Conservation (phyloP, 2,113 vertebrate species). For the Geococcyx californianus region DNA sequence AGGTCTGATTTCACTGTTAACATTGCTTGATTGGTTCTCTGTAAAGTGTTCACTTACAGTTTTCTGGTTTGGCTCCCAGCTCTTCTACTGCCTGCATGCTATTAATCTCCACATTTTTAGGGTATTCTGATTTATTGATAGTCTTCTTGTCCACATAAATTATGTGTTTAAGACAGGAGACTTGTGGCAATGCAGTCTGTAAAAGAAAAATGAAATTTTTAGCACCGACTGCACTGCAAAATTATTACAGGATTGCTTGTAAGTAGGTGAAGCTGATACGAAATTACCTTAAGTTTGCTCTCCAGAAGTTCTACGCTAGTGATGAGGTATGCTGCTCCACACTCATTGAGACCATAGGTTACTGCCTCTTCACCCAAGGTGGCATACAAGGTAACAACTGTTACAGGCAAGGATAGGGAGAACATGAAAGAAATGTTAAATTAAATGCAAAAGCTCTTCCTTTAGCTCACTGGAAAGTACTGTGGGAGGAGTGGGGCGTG, state of each 20-base stretch:
- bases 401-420: background rate
- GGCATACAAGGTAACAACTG: conserved; percentile 96
- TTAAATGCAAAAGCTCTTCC: background rate
- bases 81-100: conserved; percentile 89
- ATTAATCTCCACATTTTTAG: conserved; percentile 83
- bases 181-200: conserved; percentile 81
- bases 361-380: conserved; percentile 94
- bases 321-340: conserved; percentile 87
- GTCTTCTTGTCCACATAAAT: conserved; percentile 90
- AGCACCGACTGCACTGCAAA: background rate
- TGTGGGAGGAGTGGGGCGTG: no score
- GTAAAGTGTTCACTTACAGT: conserved; percentile 80
- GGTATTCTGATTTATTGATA: conserved; percentile 82
- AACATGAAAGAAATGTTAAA: background rate
- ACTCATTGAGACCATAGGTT: conserved; percentile 91
- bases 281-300: conserved; percentile 89
- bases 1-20: background rate
- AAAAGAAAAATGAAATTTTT: conserved; percentile 7
- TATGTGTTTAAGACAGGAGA: conserved; percentile 86
- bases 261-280: background rate
- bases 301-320: conserved; percentile 92
- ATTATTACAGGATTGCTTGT: background rate
- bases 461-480: background rate
- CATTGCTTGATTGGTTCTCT: background rate
- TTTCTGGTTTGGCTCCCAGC: conserved; percentile 87